phyloP scores from a whole-genome alignment of 2,888 invertebrate genomes.

The Sesia apiformis region DNA sequence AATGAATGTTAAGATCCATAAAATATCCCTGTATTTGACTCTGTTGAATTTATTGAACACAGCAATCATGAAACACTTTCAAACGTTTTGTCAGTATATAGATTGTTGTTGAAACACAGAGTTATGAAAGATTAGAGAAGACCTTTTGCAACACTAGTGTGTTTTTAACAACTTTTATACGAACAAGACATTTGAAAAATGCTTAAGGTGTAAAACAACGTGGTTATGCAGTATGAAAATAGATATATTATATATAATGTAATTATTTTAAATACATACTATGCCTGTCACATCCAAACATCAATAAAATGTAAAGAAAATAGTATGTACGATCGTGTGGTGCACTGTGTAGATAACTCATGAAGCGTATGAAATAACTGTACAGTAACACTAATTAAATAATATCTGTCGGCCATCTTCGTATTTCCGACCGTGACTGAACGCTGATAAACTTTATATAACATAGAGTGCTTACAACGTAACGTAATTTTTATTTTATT shows the following conservation, averaged over 20 bases:
- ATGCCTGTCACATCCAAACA: constrained; percentile 30
- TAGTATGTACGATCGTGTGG: no score
- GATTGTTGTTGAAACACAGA: no score
- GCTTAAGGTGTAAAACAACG: constrained; percentile 35
- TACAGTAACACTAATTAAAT: no score
- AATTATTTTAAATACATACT: constrained; percentile 8
- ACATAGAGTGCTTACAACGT: no score
- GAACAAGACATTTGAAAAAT: constrained; percentile 34
- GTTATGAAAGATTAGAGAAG: no score
- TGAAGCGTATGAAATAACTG: no score
- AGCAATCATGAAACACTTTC: constrained; percentile 46
- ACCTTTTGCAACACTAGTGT: no score
- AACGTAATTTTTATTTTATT: no score
- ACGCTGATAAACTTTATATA: no score
- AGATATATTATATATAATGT: constrained; percentile 43
- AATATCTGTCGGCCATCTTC: no score
- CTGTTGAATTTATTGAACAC: constrained; percentile 70
- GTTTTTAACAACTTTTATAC: neutral
- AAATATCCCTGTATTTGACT: constrained; percentile 73
- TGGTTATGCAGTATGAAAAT: constrained; percentile 62
- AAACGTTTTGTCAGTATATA: neutral
- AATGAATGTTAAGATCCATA: constrained; percentile 48
- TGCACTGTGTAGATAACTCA: no score
- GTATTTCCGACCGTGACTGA: no score
- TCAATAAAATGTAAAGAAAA: neutral